Conservation (phyloP, 2,113 vertebrate genomes). For the Nanorana parkeri region DNA sequence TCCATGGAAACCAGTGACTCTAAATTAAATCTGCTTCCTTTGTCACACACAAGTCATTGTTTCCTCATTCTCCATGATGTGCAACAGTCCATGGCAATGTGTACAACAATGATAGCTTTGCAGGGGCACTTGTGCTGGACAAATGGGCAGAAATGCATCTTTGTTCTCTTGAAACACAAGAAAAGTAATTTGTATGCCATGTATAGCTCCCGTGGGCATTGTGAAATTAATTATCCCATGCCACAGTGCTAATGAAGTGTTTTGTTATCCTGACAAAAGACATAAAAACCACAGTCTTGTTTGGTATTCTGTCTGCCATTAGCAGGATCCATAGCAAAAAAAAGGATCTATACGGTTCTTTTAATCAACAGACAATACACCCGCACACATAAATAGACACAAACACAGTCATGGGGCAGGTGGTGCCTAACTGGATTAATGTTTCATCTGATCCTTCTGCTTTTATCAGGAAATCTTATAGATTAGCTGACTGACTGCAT, state of each 20-base stretch:
- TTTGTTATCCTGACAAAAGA: conserved; percentile 6
- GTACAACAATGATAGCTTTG: neutral
- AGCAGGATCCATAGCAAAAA: too few species aligned
- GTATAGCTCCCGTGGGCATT: conserved; percentile 9
- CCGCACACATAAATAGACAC: too few species aligned
- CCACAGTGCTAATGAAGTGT: neutral
- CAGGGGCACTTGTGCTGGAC: neutral
- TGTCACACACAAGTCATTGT: neutral
- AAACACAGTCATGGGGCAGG: too few species aligned
- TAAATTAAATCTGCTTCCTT: neutral
- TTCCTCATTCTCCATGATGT: neutral
- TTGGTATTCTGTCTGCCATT: too few species aligned
- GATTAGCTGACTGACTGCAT: too few species aligned
- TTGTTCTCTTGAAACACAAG: neutral
- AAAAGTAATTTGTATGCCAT: neutral
- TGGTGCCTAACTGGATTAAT: too few species aligned
- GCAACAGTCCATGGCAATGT: neutral
- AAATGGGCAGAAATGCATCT: conserved; percentile 1
- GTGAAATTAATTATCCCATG: conserved; percentile 5
- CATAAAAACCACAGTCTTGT: too few species aligned
- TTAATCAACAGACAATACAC: too few species aligned
- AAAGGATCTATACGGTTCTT: too few species aligned
- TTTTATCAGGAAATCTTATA: too few species aligned
- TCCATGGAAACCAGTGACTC: conserved; percentile 3
- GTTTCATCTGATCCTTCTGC: too few species aligned